Evolutionary conservation across 2,888 invertebrate genomes (phyloP), one percentile per base, ranked within the genome.

Genomic region (Timema cristinae): DNA sequence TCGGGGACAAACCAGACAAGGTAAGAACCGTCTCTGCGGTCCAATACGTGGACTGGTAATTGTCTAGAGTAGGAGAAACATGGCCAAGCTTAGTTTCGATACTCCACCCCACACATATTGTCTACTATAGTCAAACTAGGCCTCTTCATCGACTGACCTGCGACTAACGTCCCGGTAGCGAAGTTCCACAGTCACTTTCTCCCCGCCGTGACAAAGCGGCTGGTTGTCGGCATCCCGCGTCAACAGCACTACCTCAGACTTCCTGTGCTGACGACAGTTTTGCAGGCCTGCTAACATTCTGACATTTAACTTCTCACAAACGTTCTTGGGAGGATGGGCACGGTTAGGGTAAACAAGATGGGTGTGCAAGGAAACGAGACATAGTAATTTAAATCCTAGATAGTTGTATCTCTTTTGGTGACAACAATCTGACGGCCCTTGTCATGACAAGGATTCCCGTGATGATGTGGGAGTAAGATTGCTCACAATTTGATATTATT

Each of bases 171-270:
- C 86, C 74, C 85, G 82, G 76, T 86, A 85, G 73, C 84, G 82
- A 9, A 87, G 79, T 76, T 86, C 84, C 0, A 88, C 89, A 0
- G 83, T 82, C 48, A 91, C 85, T 72, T 81, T 81, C 77, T 90
- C 87, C 0, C 90, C 91, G 0, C 90, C 91, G 76, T 90, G 88
- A 80, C 89, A 89, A 51, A 91, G 81, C 0, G 87, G 84, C 71
- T 87, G 86, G 0, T 88, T 88, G 74, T 86, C 87, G 69, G 84
- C 84, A 77, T 91, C 91, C 10, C 88, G 82, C 0, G 90, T 84
- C 76, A 89, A 86, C 73, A 91, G 76, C 5, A 85, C 79, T 0
- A 88, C 83, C 77, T 89, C 88, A 13, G 88, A 87, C 75, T 85
- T 86, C 73, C 85, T 84, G 71, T 90, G 88, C 1, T 90, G 88